A percentile compares a stretch with the other conserved stretches of the same genome.
Conservation (phyloP, 2,797 vertebrate genomes). For the Carapus acus region DNA sequence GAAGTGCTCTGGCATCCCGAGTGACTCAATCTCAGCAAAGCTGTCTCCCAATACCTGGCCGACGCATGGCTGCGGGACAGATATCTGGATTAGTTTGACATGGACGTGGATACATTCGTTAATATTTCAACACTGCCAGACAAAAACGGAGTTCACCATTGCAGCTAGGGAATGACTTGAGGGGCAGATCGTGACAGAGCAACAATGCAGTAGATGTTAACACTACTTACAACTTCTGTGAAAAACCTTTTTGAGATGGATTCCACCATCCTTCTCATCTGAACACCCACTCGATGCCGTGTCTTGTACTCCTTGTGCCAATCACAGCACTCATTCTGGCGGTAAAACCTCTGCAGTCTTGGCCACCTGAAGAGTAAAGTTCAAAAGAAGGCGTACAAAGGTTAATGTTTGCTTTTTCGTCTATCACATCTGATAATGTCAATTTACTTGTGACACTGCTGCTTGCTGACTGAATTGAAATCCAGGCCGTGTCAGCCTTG, state of each 20-base stretch:
- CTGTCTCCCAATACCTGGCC: conserved; percentile 92
- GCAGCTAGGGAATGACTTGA: no score
- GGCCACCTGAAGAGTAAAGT: conserved; percentile 83
- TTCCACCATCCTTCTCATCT: conserved; percentile 85
- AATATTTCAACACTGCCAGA: no score
- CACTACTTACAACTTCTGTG: conserved; percentile 88
- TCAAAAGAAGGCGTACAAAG: no score
- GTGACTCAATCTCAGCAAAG: conserved; percentile 92
- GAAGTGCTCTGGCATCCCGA: conserved; percentile 90
- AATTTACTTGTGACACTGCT: no score
- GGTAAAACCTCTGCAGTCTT: conserved; percentile 88
- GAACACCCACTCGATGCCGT: conserved; percentile 83
- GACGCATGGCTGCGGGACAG: conserved; percentile 73
- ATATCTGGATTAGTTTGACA: conserved; percentile 60
- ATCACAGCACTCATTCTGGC: conserved; percentile 82
- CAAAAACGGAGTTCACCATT: not conserved
- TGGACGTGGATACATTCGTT: no score
- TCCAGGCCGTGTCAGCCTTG: conserved; percentile 4
- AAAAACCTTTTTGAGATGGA: conserved; percentile 95
- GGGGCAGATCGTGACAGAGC: no score
- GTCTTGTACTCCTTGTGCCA: conserved; percentile 92
- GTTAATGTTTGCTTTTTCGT: no score
- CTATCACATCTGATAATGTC: no score
- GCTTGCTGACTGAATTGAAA: not conserved
- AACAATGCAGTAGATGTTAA: not conserved